Evolutionary conservation across 2,113 vertebrate genomes (phyloP), one percentile per base, ranked within the genome.

Genomic region (Ibidorhyncha struthersii): DNA sequence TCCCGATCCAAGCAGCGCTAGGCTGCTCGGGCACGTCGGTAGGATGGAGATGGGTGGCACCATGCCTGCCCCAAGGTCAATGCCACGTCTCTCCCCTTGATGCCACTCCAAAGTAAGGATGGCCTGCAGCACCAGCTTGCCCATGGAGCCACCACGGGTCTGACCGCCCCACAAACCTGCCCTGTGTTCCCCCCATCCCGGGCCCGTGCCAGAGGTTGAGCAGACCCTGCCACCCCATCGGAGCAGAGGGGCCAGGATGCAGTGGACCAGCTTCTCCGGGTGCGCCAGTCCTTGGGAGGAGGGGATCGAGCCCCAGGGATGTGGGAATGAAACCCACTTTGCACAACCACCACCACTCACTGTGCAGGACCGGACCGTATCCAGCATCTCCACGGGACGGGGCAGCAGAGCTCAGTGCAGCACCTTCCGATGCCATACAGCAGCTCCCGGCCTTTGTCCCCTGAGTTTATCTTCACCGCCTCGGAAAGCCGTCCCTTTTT

Each of bases 261-360:
- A 66, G 52, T 21, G 32, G 13, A 74, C 26, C 78, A 50, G 16
- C 22, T 15, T 50, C 38, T 52, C 12, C 12, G 38, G 14, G 23
- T 7, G 32, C 22, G 1, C 52, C 52, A 27, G 30, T 8, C 61
- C 21, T 43, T 22, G 17, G 11, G 36, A 50, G 26, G 69, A 47
- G 0, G 0, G 59, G 52, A 15, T 9, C 7, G 25, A 32, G 43
- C 17, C 17, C 36, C 61, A 18, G 17, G 32, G 29, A 45, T 0
- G 1, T 13, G n/a, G 53, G 25, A 47, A 50, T 0, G 6, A 63
- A 49, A 17, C 55, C 40, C 55, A 6, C 34, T n/a, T 36, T 9
- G 32, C 61, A 21, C 49, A 34, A 26, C 47, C 18, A 27, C 17
- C 45, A 21, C 23, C 10, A 43, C 36, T 56, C 22, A 43, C 41